Conservation (phyloP, 2,888 invertebrate genomes). For the Heliconius aoede region DNA sequence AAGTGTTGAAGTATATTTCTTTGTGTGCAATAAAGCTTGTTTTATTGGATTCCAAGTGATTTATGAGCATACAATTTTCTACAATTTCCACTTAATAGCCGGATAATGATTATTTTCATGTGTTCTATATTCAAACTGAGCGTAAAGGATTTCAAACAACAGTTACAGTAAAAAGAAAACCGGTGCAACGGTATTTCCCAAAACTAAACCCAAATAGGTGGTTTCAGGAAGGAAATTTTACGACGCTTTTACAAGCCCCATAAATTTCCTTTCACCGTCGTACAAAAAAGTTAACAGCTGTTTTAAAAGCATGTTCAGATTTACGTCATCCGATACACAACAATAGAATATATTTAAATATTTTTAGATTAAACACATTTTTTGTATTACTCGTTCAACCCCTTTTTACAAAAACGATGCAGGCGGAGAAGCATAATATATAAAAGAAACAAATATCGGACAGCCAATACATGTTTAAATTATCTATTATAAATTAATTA, state of each 20-base stretch:
- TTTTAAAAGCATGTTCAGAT: conserved; percentile 30
- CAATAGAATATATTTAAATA: background rate
- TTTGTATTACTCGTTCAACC: too few relatives aligned
- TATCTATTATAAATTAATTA: too few relatives aligned
- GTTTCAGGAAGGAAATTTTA: conserved; percentile 40
- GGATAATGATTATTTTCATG: background rate
- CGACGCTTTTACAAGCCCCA: conserved; percentile 32
- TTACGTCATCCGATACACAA: conserved; percentile 21
- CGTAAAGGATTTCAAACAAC: background rate
- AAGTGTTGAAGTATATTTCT: background rate
- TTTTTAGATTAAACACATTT: conserved; percentile 3
- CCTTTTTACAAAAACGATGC: background rate
- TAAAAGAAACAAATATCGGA: too few relatives aligned
- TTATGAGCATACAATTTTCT: too few relatives aligned
- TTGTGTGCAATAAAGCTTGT: too few relatives aligned
- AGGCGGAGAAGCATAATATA: too few relatives aligned
- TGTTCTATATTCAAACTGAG: background rate
- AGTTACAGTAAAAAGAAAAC: conserved; percentile 1
- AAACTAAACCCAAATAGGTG: conserved; percentile 22
- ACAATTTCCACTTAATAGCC: too few relatives aligned
- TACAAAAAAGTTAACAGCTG: conserved; percentile 32
- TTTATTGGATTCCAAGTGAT: too few relatives aligned
- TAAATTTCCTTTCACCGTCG: conserved; percentile 41
- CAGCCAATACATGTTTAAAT: too few relatives aligned
- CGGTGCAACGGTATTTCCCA: conserved; percentile 15